Evolutionary conservation across 1,140 invertebrate species (phyloP).

Genomic region (Nixonia krombeini): DNA sequence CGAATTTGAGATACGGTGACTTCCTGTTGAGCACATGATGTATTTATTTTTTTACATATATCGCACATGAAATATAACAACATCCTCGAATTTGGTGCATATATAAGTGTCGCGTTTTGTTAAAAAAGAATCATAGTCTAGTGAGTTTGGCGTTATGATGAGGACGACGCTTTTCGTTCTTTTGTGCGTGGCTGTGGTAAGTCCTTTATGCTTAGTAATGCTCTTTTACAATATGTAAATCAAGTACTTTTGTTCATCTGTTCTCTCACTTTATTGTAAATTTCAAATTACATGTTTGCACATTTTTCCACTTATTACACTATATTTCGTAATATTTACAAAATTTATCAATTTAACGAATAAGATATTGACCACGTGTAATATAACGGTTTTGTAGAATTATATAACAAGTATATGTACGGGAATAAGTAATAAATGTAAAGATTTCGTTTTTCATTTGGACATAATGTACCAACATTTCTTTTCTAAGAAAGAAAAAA

Average conservation of each 20-base stretch:
- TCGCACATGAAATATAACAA: background rate
- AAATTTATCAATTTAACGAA: no score
- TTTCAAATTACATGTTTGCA: no score
- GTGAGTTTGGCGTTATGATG: conserved; percentile 17
- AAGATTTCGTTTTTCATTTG: no score
- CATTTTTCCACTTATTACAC: background rate
- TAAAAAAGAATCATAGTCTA: background rate
- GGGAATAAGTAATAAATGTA: no score
- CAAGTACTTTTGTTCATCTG: background rate
- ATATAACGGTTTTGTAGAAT: no score
- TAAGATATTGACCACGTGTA: no score
- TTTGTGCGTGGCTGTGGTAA: conserved; percentile 22
- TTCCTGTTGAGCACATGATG: no score
- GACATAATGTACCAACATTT: no score
- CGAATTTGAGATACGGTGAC: conserved; percentile 1
- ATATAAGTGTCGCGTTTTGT: background rate
- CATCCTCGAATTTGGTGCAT: background rate
- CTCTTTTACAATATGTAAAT: background rate
- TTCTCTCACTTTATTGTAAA: background rate
- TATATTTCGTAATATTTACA: background rate
- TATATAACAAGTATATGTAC: no score
- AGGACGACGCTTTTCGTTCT: conserved; percentile 15
- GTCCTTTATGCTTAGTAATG: background rate
- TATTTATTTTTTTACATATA: conserved; percentile 2
- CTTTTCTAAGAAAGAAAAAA: no score